Percentiles rank a stretch among this genome's conserved stretches.
These are phyloP conservation scores for Agrotis exclamationis DNA, from an alignment of 2,888 invertebrate species.

Conservation along the genomic window DNA sequence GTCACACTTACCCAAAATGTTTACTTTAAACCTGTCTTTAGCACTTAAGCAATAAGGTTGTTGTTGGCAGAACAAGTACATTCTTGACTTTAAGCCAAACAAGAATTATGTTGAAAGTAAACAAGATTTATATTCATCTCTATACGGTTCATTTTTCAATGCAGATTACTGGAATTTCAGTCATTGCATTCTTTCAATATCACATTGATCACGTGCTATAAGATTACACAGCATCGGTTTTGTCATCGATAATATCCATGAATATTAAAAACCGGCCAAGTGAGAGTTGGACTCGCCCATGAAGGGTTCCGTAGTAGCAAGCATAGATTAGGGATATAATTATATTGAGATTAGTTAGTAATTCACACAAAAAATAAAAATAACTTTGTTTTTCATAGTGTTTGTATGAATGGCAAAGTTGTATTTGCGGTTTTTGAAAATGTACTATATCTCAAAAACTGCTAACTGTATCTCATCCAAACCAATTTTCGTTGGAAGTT, in stretches of 20 bases:
- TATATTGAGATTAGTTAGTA: too few species aligned
- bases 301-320: too few species aligned
- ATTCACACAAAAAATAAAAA: too few species aligned
- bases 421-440: too few species aligned
- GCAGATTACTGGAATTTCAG: not conserved
- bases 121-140: accelerated
- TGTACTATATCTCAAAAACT: too few species aligned
- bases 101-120: not conserved
- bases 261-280: constrained; percentile 1
- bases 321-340: too few species aligned
- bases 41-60: accelerated
- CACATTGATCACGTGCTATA: not conserved
- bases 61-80: not conserved
- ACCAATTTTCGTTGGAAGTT: too few species aligned
- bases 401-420: too few species aligned
- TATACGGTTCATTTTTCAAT: constrained; percentile 24
- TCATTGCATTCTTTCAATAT: constrained; percentile 23
- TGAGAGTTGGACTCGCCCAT: too few species aligned
- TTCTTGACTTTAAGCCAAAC: not conserved
- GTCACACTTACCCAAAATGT: constrained; percentile 31
- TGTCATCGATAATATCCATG: constrained; percentile 30
- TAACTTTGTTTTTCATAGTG: too few species aligned
- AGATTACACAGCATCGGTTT: constrained; percentile 13
- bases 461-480: too few species aligned
- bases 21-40: constrained; percentile 23